Conservation (phyloP, 2,113 vertebrate genomes). For the Gnathonemus longibarbis region DNA sequence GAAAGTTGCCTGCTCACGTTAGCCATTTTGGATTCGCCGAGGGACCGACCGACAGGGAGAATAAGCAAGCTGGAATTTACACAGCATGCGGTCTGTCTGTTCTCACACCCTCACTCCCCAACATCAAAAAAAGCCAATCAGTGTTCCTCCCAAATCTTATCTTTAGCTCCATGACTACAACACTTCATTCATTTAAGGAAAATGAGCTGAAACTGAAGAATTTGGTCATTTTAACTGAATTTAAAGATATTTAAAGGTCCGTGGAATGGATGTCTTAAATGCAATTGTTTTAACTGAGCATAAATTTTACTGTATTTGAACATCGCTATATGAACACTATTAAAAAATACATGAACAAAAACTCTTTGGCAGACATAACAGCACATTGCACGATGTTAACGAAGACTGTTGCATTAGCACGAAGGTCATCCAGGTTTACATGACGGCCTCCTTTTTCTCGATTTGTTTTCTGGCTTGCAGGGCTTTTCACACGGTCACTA, state of each 20-base stretch:
- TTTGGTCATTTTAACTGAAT: not conserved
- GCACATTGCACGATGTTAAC: not conserved
- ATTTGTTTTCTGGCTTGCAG: not conserved
- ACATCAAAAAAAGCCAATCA: not conserved
- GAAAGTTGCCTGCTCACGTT: not conserved
- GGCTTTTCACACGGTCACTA: not conserved
- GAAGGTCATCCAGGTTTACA: not conserved
- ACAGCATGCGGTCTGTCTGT: not conserved
- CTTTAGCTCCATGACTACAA: not conserved
- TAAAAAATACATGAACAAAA: not conserved
- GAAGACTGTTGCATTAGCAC: not conserved
- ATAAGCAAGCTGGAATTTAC: not conserved
- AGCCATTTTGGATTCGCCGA: not conserved
- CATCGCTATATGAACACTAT: not conserved
- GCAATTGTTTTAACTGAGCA: not conserved
- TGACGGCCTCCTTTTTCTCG: not conserved
- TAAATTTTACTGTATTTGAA: not conserved
- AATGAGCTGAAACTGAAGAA: not conserved
- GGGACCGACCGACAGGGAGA: not conserved
- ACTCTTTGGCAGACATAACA: not conserved
- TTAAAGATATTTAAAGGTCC: not conserved
- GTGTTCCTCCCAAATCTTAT: not conserved
- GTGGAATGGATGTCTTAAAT: not conserved
- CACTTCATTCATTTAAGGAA: not conserved
- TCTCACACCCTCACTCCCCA: not conserved